Evolutionary conservation across 2,888 invertebrate species (phyloP).

Genomic region (Parnassius mnemosyne): DNA sequence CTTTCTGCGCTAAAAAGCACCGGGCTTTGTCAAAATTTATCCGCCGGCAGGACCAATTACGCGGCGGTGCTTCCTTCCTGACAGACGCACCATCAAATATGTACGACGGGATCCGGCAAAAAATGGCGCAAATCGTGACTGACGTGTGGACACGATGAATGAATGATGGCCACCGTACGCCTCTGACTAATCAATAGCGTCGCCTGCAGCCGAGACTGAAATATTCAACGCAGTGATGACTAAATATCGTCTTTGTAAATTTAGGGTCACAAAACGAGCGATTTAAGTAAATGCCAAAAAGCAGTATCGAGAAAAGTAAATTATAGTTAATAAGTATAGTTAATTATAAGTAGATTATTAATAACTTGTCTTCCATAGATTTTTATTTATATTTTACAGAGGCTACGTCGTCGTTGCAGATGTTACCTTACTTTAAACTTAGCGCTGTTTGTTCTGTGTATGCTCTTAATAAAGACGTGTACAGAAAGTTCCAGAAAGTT

Average conservation of each 20-base stretch:
- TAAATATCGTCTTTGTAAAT: slow-evolving; percentile 40
- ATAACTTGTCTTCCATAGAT: not conserved
- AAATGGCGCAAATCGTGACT: slow-evolving; percentile 48
- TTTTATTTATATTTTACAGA: too few relatives aligned
- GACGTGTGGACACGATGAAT: slow-evolving; percentile 63
- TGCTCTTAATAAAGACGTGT: too few relatives aligned
- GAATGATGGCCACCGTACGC: slow-evolving; percentile 58
- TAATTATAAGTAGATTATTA: not conserved
- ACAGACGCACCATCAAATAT: slow-evolving; percentile 65
- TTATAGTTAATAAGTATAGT: too few relatives aligned
- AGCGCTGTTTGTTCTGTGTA: too few relatives aligned
- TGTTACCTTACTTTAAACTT: too few relatives aligned
- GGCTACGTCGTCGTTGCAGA: too few relatives aligned
- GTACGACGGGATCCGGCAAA: slow-evolving; percentile 52
- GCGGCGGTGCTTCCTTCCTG: slow-evolving; percentile 61
- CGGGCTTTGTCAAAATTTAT: slow-evolving; percentile 48
- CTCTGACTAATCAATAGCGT: slow-evolving; percentile 49
- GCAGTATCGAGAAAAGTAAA: not conserved
- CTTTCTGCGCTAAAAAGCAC: slow-evolving; percentile 40
- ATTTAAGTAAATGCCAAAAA: not conserved
- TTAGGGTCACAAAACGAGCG: slow-evolving; percentile 2
- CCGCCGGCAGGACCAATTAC: slow-evolving; percentile 62
- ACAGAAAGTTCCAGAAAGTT: too few relatives aligned
- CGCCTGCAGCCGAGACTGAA: slow-evolving; percentile 43
- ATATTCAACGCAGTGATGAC: slow-evolving; percentile 53